phyloP scores from a whole-genome alignment of 2,888 invertebrate genomes.

The Cosmorhoe ocellata region DNA sequence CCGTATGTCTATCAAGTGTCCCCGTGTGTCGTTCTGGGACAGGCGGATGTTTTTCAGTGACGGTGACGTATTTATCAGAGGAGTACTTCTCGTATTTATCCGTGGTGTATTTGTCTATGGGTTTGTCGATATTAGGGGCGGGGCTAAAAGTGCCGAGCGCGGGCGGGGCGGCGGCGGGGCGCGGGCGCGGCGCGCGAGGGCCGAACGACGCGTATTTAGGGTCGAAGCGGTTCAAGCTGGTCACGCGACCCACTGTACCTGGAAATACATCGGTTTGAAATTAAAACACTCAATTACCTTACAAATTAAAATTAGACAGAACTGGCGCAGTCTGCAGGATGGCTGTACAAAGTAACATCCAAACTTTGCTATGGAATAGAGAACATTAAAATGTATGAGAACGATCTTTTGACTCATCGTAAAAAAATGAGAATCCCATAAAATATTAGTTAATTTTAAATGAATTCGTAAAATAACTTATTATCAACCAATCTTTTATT shows the following conservation, averaged over 20 bases:
- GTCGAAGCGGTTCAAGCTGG: constrained; percentile 82
- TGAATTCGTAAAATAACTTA: too few species aligned
- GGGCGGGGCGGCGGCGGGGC: constrained; percentile 67
- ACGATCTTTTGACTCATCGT: too few species aligned
- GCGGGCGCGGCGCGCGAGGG: constrained; percentile 74
- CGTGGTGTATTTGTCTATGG: constrained; percentile 33
- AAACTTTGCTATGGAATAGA: too few species aligned
- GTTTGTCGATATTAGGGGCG: constrained; percentile 35
- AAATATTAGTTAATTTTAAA: too few species aligned
- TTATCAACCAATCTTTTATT: too few species aligned
- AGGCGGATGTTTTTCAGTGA: constrained; percentile 32
- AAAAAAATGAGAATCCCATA: too few species aligned
- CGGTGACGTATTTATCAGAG: constrained; percentile 13
- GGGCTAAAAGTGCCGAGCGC: constrained; percentile 59
- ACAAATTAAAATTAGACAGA: too few species aligned
- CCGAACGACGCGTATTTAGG: constrained; percentile 83
- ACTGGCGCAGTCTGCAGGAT: not conserved
- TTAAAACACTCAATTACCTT: not conserved
- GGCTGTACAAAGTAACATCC: not conserved
- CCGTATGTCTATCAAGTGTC: not conserved
- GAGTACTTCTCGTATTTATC: constrained; percentile 53
- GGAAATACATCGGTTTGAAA: constrained; percentile 14
- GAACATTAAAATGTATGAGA: too few species aligned
- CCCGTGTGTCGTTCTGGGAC: constrained; percentile 11
- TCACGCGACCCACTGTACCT: constrained; percentile 67